A percentile compares a stretch with the other conserved stretches of the same genome.
Conservation (phyloP, 2,113 vertebrate genomes). For the Phocoena sinus region DNA sequence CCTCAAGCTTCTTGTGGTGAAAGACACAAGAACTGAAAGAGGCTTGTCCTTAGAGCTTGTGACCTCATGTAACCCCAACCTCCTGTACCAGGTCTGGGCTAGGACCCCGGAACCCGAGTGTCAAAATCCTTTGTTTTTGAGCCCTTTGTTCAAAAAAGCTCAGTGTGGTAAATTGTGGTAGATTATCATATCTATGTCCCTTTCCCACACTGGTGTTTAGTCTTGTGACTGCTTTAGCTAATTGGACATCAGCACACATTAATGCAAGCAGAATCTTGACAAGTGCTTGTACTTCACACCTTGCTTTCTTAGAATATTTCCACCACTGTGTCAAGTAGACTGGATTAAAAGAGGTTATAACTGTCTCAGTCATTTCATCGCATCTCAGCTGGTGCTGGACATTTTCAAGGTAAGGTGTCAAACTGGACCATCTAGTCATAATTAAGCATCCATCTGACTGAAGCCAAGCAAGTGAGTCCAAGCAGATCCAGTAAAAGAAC, state of each 20-base stretch:
- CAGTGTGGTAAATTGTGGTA: background rate
- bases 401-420: background rate
- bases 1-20: no score
- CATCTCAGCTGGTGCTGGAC: background rate
- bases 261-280: background rate
- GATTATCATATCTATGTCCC: background rate
- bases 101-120: fast-evolving
- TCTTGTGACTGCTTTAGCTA: background rate
- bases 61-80: no score
- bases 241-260: background rate
- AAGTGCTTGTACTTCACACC: background rate
- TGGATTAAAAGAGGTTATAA: background rate
- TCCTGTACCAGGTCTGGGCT: no score
- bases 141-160: background rate
- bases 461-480: background rate
- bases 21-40: no score
- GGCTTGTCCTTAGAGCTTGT: no score
- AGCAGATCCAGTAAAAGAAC: background rate
- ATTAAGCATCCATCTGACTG: background rate
- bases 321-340: background rate
- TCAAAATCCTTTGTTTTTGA: background rate
- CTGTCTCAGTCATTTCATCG: background rate
- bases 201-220: background rate
- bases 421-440: background rate
- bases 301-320: background rate